Percentiles rank a stretch among this genome's conserved stretches.
Evolutionary conservation across 2,797 vertebrate genomes (phyloP).

Genomic region (Leptatherina wallacei): DNA sequence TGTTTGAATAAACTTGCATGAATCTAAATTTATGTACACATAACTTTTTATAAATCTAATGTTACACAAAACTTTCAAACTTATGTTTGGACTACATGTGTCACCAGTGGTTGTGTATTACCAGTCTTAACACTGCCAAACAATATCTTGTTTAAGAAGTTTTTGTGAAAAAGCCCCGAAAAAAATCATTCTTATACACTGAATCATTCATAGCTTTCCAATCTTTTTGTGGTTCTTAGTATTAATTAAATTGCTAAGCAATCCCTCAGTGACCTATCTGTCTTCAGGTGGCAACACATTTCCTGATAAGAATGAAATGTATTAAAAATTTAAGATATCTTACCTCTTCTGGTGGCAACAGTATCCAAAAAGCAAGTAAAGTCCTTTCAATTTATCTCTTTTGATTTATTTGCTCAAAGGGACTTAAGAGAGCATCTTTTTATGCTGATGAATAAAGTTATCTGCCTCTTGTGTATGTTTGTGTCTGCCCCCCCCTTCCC

Average conservation of each 20-base stretch:
- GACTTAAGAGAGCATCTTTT: conserved; percentile 10
- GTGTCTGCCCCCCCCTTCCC: conserved; percentile 22
- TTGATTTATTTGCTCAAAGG: conserved; percentile 8
- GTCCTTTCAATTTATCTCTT: conserved; percentile 6
- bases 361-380: conserved; percentile 5
- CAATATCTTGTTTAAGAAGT: conserved; percentile 3
- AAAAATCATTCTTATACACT: neutral
- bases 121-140: conserved; percentile 5
- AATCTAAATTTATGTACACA: neutral
- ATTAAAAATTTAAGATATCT: conserved; percentile 18
- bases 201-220: neutral
- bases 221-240: neutral
- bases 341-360: conserved; percentile 45
- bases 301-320: neutral
- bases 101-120: neutral
- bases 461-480: conserved; percentile 6
- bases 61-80: neutral
- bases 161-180: neutral
- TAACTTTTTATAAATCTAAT: neutral
- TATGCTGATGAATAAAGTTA: conserved; percentile 18
- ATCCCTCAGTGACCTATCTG: conserved; percentile 20
- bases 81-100: neutral
- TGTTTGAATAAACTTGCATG: neutral
- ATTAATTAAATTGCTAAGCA: neutral
- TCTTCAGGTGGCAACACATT: conserved; percentile 7